These are phyloP conservation scores for Diachasmimorpha longicaudata DNA, from an alignment of 1,140 invertebrate species.

Conservation along the genomic window DNA sequence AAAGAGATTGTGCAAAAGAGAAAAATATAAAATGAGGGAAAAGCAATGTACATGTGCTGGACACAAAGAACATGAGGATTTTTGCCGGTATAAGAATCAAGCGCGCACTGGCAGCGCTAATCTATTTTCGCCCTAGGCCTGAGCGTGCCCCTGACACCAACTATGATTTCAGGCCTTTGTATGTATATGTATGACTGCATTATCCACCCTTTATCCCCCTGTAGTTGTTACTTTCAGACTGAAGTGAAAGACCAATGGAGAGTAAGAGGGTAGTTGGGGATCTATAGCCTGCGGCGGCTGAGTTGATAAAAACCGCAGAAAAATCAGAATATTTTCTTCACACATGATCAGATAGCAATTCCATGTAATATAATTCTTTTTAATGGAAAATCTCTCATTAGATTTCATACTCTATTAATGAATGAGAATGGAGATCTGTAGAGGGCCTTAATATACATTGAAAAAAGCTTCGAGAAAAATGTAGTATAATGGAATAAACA, in stretches of 20 bases:
- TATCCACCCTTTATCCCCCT: not conserved
- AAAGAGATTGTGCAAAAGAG: not conserved
- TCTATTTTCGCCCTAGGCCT: slow-evolving; percentile 48
- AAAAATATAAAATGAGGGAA: not conserved
- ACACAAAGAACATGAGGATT: slow-evolving; percentile 34
- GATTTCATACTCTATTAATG: too few relatives aligned
- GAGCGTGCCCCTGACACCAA: slow-evolving; percentile 51
- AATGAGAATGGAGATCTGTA: too few relatives aligned
- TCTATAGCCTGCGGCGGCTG: not conserved
- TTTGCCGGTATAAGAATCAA: slow-evolving; percentile 46
- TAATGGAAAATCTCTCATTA: too few relatives aligned
- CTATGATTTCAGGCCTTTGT: slow-evolving; percentile 24
- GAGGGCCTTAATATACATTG: too few relatives aligned
- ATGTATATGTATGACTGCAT: not conserved
- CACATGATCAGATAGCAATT: too few relatives aligned
- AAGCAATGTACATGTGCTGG: slow-evolving; percentile 33
- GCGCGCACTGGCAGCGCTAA: slow-evolving; percentile 46
- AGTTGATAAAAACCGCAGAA: not conserved
- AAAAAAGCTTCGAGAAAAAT: not conserved
- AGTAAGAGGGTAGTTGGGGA: not conserved
- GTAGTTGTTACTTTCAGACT: not conserved
- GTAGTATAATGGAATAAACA: not conserved
- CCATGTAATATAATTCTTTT: too few relatives aligned
- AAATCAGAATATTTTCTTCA: not conserved
- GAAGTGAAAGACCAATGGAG: not conserved